Percentiles rank a stretch among this genome's conserved stretches.
Evolutionary conservation across 2,113 vertebrate species (phyloP).

Genomic region (Ancistrus triradiatus): DNA sequence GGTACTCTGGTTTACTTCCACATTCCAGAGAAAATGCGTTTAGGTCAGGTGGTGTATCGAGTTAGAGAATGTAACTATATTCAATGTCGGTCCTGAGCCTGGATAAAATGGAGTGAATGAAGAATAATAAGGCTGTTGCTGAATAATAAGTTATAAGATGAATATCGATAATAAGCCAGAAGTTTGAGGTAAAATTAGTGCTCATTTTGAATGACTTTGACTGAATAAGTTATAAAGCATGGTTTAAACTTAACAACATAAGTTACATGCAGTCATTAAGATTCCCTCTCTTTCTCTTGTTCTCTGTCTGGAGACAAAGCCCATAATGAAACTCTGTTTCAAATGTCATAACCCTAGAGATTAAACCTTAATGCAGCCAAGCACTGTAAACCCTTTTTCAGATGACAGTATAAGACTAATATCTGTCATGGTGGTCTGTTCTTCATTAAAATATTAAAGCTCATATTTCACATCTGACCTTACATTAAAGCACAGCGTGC

Average conservation of each 20-base stretch:
- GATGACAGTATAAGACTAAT: not conserved
- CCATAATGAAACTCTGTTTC: slow-evolving; percentile 13
- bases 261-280: not conserved
- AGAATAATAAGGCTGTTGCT: too few species aligned
- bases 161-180: too few species aligned
- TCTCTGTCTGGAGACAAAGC: not conserved
- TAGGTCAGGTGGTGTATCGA: too few species aligned
- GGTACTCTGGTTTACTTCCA: too few species aligned
- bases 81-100: too few species aligned
- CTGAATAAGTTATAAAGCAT: not conserved
- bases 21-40: too few species aligned
- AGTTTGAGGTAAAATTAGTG: too few species aligned
- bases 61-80: too few species aligned
- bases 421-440: slow-evolving; percentile 13
- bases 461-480: slow-evolving; percentile 17
- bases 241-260: not conserved
- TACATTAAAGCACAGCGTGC: slow-evolving; percentile 14
- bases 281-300: not conserved
- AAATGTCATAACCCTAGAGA: slow-evolving; percentile 22
- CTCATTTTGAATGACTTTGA: not conserved
- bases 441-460: slow-evolving; percentile 21
- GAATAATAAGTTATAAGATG: too few species aligned
- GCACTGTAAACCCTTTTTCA: not conserved
- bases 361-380: not conserved
- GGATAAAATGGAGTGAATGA: too few species aligned